These are phyloP conservation scores for Hydractinia echinata DNA, from an alignment of 30 jellyfish, hydroid and myxozoan genomes.

Conservation along the genomic window DNA sequence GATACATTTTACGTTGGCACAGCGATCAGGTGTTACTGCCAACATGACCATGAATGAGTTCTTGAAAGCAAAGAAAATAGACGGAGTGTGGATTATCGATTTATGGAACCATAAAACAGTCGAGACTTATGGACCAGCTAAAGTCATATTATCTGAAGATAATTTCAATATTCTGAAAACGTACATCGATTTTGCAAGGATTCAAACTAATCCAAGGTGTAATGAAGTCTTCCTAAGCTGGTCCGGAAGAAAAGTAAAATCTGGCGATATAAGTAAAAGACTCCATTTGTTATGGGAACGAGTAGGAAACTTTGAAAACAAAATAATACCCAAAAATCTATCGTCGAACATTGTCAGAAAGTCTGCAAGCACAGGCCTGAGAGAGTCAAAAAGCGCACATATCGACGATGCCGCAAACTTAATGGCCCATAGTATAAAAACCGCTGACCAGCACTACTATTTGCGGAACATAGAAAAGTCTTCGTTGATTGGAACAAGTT, in stretches of 20 bases:
- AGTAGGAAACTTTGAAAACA: constrained; percentile 3
- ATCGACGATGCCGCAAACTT: constrained; percentile 15
- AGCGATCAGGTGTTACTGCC: constrained; percentile 2
- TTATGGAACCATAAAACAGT: constrained; percentile 24
- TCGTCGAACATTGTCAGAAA: constrained; percentile 6
- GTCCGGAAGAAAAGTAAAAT: constrained; percentile 1
- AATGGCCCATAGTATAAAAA: constrained; percentile 1
- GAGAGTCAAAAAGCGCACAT: constrained; percentile 11
- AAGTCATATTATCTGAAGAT: neutral
- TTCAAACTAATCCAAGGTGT: constrained; percentile 10
- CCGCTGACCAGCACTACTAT: constrained; percentile 11
- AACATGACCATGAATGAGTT: constrained; percentile 12
- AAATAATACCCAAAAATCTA: constrained; percentile 9
- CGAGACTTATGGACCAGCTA: constrained; percentile 18
- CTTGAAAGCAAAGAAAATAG: neutral
- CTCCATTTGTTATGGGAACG: constrained; percentile 23
- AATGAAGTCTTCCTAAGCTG: constrained; percentile 5
- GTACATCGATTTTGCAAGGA: neutral
- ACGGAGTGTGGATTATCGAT: neutral
- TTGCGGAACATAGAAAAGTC: neutral
- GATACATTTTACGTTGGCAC: neutral
- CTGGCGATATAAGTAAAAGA: neutral
- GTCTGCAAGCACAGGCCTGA: constrained; percentile 16
- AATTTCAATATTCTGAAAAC: neutral
- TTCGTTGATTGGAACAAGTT: constrained; percentile 2